phyloP scores from a whole-genome alignment of 2,797 vertebrate genomes.

The Micropoecilia bifurca region DNA sequence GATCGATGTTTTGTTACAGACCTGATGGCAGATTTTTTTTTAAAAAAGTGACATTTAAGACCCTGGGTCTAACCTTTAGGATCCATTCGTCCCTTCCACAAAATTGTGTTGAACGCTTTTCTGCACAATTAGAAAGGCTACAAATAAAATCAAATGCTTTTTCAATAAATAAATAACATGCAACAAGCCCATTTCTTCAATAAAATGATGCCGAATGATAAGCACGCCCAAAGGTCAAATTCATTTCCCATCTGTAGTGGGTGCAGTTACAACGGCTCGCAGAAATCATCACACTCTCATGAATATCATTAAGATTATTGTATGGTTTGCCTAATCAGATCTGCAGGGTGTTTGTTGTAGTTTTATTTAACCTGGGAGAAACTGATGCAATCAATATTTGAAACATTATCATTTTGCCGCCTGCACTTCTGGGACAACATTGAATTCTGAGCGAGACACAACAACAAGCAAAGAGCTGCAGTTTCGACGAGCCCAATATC shows the following conservation, averaged over 20 bases:
- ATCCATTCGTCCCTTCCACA: neutral
- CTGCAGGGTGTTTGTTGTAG: slow-evolving; percentile 5
- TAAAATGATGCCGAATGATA: slow-evolving; percentile 30
- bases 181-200: slow-evolving; percentile 33
- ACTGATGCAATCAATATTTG: slow-evolving; percentile 44
- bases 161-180: slow-evolving; percentile 48
- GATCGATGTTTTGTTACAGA: slow-evolving; percentile 31
- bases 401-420: slow-evolving; percentile 29
- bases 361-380: slow-evolving; percentile 44
- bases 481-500: neutral
- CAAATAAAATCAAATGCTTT: slow-evolving; percentile 44
- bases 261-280: slow-evolving; percentile 46
- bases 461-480: neutral
- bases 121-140: neutral
- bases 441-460: slow-evolving; percentile 11
- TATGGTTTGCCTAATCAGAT: slow-evolving; percentile 55
- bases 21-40: slow-evolving; percentile 16
- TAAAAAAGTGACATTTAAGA: slow-evolving; percentile 28
- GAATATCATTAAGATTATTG: slow-evolving; percentile 59
- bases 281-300: slow-evolving; percentile 55
- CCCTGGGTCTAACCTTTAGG: slow-evolving; percentile 25
- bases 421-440: slow-evolving; percentile 8
- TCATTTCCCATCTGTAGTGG: slow-evolving; percentile 48
- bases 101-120: slow-evolving; percentile 6
- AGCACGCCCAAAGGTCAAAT: slow-evolving; percentile 57